These are phyloP conservation scores for Megathymus violae DNA, from an alignment of 1,140 invertebrate genomes.

Conservation along the genomic window DNA sequence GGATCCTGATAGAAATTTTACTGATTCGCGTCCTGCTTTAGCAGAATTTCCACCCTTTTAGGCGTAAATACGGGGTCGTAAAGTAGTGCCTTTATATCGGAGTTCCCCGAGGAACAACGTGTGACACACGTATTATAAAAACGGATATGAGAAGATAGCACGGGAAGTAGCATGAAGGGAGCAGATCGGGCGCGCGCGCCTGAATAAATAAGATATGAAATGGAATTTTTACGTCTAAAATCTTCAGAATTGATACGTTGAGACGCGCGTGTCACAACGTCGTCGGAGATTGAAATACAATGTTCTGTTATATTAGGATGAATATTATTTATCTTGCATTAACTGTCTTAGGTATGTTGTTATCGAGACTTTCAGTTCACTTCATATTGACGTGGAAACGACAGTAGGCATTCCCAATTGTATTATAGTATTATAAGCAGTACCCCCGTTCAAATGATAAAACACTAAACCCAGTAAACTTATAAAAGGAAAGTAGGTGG, in stretches of 20 bases:
- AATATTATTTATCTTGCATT: not conserved
- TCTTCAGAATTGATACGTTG: slow-evolving; percentile 4
- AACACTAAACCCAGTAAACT: too few species aligned
- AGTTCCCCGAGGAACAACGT: slow-evolving; percentile 20
- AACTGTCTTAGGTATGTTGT: too few species aligned
- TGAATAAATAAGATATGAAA: slow-evolving; percentile 33
- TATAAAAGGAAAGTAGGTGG: too few species aligned
- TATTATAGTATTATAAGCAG: too few species aligned
- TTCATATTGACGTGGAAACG: too few species aligned
- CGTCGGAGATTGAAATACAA: slow-evolving; percentile 6
- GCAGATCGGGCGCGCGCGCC: slow-evolving; percentile 3
- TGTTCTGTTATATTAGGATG: not conserved
- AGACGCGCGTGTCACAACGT: not conserved
- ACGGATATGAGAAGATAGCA: slow-evolving; percentile 25
- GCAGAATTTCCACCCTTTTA: slow-evolving; percentile 29
- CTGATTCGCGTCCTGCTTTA: slow-evolving; percentile 6
- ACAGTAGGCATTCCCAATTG: too few species aligned
- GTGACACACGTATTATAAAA: slow-evolving; percentile 30
- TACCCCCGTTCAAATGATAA: too few species aligned
- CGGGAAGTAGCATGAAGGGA: not conserved
- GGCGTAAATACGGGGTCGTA: slow-evolving; percentile 22
- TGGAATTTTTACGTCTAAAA: slow-evolving; percentile 24
- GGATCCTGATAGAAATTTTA: slow-evolving; percentile 27
- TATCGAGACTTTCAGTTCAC: too few species aligned
- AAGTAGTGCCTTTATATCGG: slow-evolving; percentile 29